Evolutionary conservation across 2,888 invertebrate genomes (phyloP), one percentile per base, ranked within the genome.

Genomic region (Torymus texanus): DNA sequence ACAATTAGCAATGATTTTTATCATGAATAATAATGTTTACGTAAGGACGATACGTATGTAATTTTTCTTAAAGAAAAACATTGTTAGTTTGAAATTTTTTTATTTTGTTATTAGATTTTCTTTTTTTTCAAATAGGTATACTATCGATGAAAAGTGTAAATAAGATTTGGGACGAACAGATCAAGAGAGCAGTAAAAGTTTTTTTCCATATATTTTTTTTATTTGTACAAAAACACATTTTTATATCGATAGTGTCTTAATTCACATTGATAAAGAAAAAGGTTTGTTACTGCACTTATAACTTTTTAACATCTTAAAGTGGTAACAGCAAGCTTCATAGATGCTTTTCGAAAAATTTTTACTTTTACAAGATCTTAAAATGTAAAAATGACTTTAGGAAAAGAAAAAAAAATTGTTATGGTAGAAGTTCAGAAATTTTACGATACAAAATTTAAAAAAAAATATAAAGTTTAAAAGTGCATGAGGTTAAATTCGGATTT

Each of bases 201-300:
- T n/a, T 71, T 72, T 75, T 79, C 75, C 29, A 62, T 78, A 75
- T 81, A 62, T 75, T 80, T 78, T 80, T 71, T 73, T 74, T 79
- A 74, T 81, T 83, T 81, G 82, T 84, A 84, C 80, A 85, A 81
- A 83, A 84, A 84, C 79, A 83, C 76, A 81, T 83, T 84, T 84
- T 78, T 83, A 82, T 80, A 83, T 83, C 78, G 77, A 83, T 82
- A 80, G 82, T 82, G 80, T 78, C 76, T 83, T 72, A 68, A 83
- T 83, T 83, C 81, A 82, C 65, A 76, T 79, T 71, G 78, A 83
- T 73, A 81, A 80, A 81, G 73, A 81, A 82, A 84, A 61, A 79
- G 65, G 63, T 80, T 73, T 68, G 78, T 81, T 73, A 75, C 72
- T 78, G 70, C 78, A 68, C 72, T 72, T 78, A 75, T 68, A 73